Evolutionary conservation across 2,888 invertebrate genomes (phyloP), one percentile per base, ranked within the genome.

Genomic region (Tiliacea aurago): DNA sequence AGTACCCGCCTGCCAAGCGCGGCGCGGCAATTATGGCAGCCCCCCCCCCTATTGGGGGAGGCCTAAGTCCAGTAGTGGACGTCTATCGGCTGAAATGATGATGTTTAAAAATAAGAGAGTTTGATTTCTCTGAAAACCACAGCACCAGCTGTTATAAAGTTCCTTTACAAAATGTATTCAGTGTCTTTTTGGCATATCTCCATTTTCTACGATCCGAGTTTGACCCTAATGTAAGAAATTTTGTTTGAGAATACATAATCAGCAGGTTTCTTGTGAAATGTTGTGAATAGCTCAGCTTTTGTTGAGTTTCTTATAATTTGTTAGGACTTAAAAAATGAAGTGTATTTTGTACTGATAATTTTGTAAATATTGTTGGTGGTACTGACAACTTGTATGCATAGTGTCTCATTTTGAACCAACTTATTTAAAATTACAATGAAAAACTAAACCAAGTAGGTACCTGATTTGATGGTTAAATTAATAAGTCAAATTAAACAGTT

Each of bases 231-330:
- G 78, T 71, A 70, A 70, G 73, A 73, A 78, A 79, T 78, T 83
- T 84, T 82, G 66, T 76, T 81, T 64, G 58, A 73, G 85, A 83
- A 78, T 85, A 70, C 65, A 65, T 81, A 85, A 85, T 85, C 85
- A 85, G 81, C 76, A 80, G 58, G 84, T 79, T 87, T 83, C 78
- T 86, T 82, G 55, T 47, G 74, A 86, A 88, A 80, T 85, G 76
- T 84, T 78, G 80, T 82, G 76, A 64, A n/a, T 20, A 81, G 83
- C 73, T 77, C 69, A 68, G 71, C 76, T 59, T 67, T 77, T 81
- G 49, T 77, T 47, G 33, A 45, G 53, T 13, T 80, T 71, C 47
- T 70, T 37, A 55, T 56, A 80, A 80, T 59, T 69, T 59, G 20
- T 53, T 59, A 4, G 20, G 13, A 61, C 58, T 67, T 65, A 15